phyloP scores from a whole-genome alignment of 2,113 vertebrate species.

The Eulemur rufifrons region DNA sequence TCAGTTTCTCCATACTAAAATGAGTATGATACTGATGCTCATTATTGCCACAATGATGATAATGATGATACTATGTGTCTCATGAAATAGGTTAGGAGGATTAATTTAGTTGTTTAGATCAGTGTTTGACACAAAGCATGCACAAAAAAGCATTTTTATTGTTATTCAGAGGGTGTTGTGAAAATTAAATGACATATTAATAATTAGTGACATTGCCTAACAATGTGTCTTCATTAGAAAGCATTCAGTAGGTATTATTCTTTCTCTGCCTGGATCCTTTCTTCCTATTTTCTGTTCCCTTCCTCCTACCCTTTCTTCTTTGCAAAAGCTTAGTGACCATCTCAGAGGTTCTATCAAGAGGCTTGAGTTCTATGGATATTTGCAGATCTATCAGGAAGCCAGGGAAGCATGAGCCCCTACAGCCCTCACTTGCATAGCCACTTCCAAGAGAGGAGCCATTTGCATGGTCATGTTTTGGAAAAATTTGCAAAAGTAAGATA shows the following conservation, averaged over 20 bases:
- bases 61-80: neutral
- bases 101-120: neutral
- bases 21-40: neutral
- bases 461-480: neutral
- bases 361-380: neutral
- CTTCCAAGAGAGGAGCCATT: neutral
- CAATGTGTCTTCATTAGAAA: neutral
- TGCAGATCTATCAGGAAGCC: neutral
- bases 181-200: neutral
- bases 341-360: neutral
- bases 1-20: neutral
- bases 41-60: neutral
- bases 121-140: neutral
- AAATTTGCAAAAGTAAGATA: neutral
- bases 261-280: neutral
- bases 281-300: neutral
- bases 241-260: neutral
- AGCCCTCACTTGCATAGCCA: neutral
- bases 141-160: neutral
- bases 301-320: neutral
- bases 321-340: neutral
- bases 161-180: neutral
- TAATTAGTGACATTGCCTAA: neutral
- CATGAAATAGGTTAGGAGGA: neutral
- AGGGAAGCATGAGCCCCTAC: neutral